Base-by-base conservation (phyloP, 2,797 vertebrate genomes). In the Tragopan temminckii region DNA sequence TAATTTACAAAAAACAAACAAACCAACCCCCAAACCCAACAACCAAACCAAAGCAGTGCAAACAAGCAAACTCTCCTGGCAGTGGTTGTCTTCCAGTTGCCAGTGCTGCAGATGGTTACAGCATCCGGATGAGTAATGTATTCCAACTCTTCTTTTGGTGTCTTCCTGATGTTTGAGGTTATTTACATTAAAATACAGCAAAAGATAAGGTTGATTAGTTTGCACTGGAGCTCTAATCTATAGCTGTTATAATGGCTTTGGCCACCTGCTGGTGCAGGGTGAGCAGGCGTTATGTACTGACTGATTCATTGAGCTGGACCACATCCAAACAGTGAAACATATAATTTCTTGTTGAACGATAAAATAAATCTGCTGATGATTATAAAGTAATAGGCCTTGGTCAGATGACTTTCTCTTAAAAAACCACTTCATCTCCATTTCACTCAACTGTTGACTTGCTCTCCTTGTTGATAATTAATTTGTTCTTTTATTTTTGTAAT, bases 221-320 rank as follows among this genome's bases (percentile, higher is more conserved):
- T 88, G 20, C 17, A 31, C 68, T 70, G 23, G n/a, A 45, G 42
- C 92, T 95, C 38, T 72, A 57, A 69, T 72, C 25, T 63, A 4
- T 42, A 43, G 11, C 11, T 90, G 83, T 52, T 68, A 1, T 35
- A 42, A 57, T 84, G 38, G 75, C 75, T 93, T 55, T 46, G 36
- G n/a, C 35, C 25, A 74, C 59, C 8, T 75, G 8, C 35, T 84
- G 84, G 71, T 59, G 87, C 92, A 80, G 18, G 48, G 14, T 42
- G 68, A 77, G 42, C 68, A 85, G 84, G 16, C 10, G 6, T 95
- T 80, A 78, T n/a, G 61, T 68, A 71, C 38, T 59, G 70, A 52
- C 55, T 42, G 76, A 74, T 83, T 89, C 45, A 52, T 78, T 95
- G 93, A 27, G 15, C 64, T 82, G 84, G 89, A 48, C 84, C 86